Percentiles rank a stretch among this genome's conserved stretches.
Conservation (phyloP, 1,140 invertebrate genomes). For the Caenorhabditis tropicalis region DNA sequence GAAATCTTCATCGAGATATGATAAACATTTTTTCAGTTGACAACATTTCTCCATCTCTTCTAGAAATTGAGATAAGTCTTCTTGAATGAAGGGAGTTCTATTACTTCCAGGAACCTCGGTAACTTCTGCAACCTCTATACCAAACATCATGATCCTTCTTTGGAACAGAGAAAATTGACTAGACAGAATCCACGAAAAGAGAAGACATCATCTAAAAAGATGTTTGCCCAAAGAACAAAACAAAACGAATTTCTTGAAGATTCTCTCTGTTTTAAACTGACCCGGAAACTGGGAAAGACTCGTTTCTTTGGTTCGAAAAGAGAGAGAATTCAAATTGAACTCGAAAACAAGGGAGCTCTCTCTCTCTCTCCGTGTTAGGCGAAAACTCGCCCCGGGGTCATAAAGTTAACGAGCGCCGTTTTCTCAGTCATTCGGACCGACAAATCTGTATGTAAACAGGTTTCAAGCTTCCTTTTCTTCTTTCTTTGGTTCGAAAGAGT, state of each 20-base stretch:
- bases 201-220: constrained; percentile 5
- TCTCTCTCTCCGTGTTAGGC: too few species aligned
- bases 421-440: too few species aligned
- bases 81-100: too few species aligned
- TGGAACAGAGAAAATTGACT: background rate
- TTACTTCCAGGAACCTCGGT: too few species aligned
- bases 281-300: background rate
- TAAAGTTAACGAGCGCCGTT: constrained; percentile 2
- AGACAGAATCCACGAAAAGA: background rate
- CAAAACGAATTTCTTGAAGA: background rate
- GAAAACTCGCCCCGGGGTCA: background rate
- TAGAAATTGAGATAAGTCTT: too few species aligned
- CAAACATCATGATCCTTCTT: background rate
- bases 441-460: background rate
- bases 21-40: too few species aligned
- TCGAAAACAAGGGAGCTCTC: background rate
- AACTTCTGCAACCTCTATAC: background rate
- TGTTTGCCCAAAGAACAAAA: background rate
- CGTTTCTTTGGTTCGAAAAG: too few species aligned
- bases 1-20: too few species aligned
- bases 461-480: too few species aligned
- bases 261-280: background rate
- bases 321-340: background rate
- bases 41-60: too few species aligned
- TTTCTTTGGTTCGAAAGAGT: background rate